These are phyloP conservation scores for Drosophila guanche DNA, from an alignment of 1,140 invertebrate genomes.

Conservation along the genomic window DNA sequence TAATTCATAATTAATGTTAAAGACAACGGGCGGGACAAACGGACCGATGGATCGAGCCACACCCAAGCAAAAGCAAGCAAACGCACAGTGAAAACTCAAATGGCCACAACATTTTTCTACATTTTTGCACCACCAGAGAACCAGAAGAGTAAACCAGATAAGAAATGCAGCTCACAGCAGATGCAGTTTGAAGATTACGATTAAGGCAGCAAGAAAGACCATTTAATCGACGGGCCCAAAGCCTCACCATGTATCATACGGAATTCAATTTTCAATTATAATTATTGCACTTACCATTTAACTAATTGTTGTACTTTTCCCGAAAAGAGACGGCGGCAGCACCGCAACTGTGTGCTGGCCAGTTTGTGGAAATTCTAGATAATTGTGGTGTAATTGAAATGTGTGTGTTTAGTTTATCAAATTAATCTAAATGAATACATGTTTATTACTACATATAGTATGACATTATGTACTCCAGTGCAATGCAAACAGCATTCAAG, in stretches of 20 bases:
- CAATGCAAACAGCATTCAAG: constrained; percentile 65
- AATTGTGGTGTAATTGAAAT: constrained; percentile 73
- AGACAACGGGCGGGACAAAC: constrained; percentile 26
- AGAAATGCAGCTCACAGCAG: constrained; percentile 27
- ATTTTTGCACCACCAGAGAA: constrained; percentile 46
- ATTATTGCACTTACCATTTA: constrained; percentile 62
- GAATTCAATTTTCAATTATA: constrained; percentile 42
- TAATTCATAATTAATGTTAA: constrained; percentile 67
- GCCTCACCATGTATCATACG: constrained; percentile 42
- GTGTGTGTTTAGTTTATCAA: constrained; percentile 65
- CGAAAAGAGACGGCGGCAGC: no score
- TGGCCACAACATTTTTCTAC: constrained; percentile 55
- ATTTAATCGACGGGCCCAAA: neutral
- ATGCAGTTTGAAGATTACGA: neutral
- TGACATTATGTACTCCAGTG: constrained; percentile 45
- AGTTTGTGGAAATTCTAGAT: constrained; percentile 63
- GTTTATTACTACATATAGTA: constrained; percentile 42
- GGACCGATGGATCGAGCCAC: neutral
- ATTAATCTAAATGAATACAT: constrained; percentile 48
- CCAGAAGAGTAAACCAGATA: constrained; percentile 11
- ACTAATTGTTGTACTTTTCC: constrained; percentile 80
- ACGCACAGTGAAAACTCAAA: constrained; percentile 46
- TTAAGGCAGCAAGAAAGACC: neutral
- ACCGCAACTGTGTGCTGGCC: constrained; percentile 36
- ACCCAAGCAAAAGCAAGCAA: constrained; percentile 17